A percentile compares a stretch with the other conserved stretches of the same genome.
Conservation (phyloP, 2,888 invertebrate genomes). For the Platycnemis pennipes region DNA sequence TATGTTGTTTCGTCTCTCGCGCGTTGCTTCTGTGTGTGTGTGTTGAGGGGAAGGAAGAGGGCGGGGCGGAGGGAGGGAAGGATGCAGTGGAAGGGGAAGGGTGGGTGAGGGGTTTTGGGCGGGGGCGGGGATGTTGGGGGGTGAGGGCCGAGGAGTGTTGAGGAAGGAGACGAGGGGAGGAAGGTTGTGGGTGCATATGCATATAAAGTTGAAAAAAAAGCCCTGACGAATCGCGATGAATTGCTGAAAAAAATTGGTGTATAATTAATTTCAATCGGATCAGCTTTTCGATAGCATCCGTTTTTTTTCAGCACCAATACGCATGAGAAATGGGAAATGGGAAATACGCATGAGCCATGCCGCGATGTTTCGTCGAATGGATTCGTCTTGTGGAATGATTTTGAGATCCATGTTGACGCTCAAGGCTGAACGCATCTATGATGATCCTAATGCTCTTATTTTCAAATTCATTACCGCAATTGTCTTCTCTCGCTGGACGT, state of each 20-base stretch:
- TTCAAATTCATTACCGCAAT: too few relatives aligned
- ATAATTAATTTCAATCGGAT: neutral
- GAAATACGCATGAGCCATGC: neutral
- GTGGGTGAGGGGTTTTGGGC: too few relatives aligned
- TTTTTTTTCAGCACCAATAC: neutral
- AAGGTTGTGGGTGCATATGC: too few relatives aligned
- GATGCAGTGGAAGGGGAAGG: neutral
- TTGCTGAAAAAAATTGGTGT: neutral
- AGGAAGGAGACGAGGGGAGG: neutral
- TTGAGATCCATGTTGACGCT: neutral
- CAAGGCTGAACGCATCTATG: neutral
- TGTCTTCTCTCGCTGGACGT: too few relatives aligned
- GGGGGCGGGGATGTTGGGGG: neutral
- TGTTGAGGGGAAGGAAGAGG: conserved; percentile 54
- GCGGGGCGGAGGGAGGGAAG: conserved; percentile 54
- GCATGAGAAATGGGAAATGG: neutral
- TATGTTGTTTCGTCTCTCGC: conserved; percentile 55
- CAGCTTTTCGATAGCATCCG: neutral
- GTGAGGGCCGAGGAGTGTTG: neutral
- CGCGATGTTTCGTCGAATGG: neutral
- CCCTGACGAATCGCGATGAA: neutral
- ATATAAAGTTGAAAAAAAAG: neutral
- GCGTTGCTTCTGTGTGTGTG: conserved; percentile 41
- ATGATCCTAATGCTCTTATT: neutral
- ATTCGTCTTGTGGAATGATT: neutral